Evolutionary conservation across 2,797 vertebrate genomes (phyloP), one percentile per base, ranked within the genome.

Genomic region (Benthosema pterotum): DNA sequence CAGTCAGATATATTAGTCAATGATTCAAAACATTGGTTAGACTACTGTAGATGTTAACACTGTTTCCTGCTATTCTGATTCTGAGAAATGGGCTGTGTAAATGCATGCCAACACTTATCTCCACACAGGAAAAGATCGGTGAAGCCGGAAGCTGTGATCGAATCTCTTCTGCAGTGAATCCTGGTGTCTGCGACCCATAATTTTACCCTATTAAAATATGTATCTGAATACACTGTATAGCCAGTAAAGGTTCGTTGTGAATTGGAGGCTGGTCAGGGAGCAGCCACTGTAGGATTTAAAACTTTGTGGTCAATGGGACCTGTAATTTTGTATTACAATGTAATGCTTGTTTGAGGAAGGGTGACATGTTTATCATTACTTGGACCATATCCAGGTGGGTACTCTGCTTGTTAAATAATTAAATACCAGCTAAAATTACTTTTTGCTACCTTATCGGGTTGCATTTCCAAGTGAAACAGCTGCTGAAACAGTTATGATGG

Each of bases 101-200:
- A 59, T 57, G 3, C 28, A 15, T 32, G 32, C 80, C 86, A 81
- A 80, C 16, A 5, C 2, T 71, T 75, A 82, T 92, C 89, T 88
- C 83, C 69, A 60, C 61, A 80, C 93, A 99, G 98, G 92, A 99
- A 98, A 92, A 94, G 96, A 79, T 96, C 97, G 32, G 89, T 94
- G 73, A 97, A 96, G 82, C 94, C 95, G 61, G 96, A 97, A 66
- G 90, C 94, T 8, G 95, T 92, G 77, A 95, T 97, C 75, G 96
- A 99, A 71, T 97, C 97, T 49, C 93, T 99, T 75, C 94, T 98
- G 85, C 96, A 99, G 84, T 99, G 92, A 94, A 75, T 14, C 2
- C 0, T 2, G 17, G 11, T 50, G 57, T 50, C 55, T 64, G 55
- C 52, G 66, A 22, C 62, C 55, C 47, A 55, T 60, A 38, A 28